Evolutionary conservation across 2,797 vertebrate species (phyloP), one percentile per base, ranked within the genome.

Genomic region (Tiaroga cobitis): DNA sequence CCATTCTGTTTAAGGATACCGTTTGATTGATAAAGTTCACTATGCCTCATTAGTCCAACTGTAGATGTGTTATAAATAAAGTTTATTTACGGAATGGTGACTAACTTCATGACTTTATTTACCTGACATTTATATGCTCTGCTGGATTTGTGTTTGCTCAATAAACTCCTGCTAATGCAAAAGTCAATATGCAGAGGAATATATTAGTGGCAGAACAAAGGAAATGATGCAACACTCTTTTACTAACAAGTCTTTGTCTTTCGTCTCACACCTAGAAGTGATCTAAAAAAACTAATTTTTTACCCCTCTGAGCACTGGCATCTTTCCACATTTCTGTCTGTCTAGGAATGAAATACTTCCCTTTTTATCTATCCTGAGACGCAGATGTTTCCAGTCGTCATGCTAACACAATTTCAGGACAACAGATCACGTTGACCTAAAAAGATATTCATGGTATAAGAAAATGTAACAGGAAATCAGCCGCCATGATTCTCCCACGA

Each of bases 71-170:
- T 65, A 21, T 79, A 5, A 39, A 63, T 63, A 1, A 46, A 16
- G 26, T 67, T 49, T 80, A 49, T 80, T 67, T 34, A 67, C 61
- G 8, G 8, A 51, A 5, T 16, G 26, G n/a, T 59, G 37, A 80
- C 26, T 67, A 80, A 79, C 5, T 41, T 79, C 39, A 29, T 81
- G 21, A 70, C 49, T 56, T 81, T 69, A 78, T 78, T 65, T 65
- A 78, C 69, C 26, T 65, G 3, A 37, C 15, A 37, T 19, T 11
- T 4, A 29, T 70, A 37, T 32, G 68, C 3, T 15, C 37, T 72
- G 51, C 21, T 18, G 24, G 18, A 54, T 59, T 82, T 59, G 37
- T 82, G 80, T 82, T 82, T 73, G 51, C 54, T 82, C 34, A 81
- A 69, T 54, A 39, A 81, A 54, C 68, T 56, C 43, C 4, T 18